Percentiles rank a stretch among this genome's conserved stretches.
Evolutionary conservation across 2,888 invertebrate species (phyloP).

Genomic region (Drepana falcataria): DNA sequence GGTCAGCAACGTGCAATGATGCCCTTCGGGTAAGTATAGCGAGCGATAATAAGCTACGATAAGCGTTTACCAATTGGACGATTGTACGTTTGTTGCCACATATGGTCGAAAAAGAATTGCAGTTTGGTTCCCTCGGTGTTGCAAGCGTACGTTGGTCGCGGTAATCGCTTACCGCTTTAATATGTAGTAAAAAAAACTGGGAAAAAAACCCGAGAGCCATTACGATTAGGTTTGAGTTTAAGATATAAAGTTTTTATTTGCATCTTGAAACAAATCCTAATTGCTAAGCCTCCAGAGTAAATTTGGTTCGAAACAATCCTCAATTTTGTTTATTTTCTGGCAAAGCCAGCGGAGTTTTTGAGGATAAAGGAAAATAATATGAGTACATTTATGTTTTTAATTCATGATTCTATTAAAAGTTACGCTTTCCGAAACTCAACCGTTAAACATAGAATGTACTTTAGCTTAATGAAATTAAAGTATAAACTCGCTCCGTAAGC

Average conservation of each 20-base stretch:
- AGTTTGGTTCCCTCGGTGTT: no score
- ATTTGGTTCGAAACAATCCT: not conserved
- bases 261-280: not conserved
- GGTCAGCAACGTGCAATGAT: no score
- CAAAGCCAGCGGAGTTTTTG: not conserved
- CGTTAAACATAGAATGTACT: conserved; percentile 16
- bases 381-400: conserved; percentile 10
- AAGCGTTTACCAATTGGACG: no score
- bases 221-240: not conserved
- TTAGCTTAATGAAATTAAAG: conserved; percentile 22
- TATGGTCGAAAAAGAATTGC: no score
- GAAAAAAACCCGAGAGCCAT: no score
- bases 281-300: not conserved
- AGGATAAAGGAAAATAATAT: no score
- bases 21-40: no score
- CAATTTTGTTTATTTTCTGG: not conserved
- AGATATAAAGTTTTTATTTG: not conserved
- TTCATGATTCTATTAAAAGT: conserved; percentile 19
- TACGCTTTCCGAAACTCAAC: conserved; percentile 14
- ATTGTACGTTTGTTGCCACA: no score
- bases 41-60: no score
- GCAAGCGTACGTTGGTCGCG: no score
- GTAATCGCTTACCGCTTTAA: no score
- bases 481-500: conserved; percentile 21
- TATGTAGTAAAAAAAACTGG: no score